Percentiles rank a stretch among this genome's conserved stretches.
These are phyloP conservation scores for Drosophila neocordata DNA, from an alignment of 1,140 invertebrate genomes.

Conservation along the genomic window DNA sequence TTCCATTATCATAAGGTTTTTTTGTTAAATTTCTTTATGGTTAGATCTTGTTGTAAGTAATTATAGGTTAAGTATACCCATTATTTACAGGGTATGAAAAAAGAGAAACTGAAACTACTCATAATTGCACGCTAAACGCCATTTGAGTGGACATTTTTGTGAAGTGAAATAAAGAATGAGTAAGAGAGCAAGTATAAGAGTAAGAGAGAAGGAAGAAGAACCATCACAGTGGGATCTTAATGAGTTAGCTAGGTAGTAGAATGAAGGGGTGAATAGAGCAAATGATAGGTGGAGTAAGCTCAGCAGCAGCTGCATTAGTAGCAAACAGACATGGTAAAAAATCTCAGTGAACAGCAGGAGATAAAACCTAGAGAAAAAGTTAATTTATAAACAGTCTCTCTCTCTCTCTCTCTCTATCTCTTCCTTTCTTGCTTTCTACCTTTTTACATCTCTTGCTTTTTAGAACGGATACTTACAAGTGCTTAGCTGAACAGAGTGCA, in stretches of 20 bases:
- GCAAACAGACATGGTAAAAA: not conserved
- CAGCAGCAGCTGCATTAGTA: constrained; percentile 4
- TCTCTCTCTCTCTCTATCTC: constrained; percentile 8
- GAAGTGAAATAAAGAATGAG: constrained; percentile 15
- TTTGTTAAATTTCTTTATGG: no score
- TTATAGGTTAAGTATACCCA: constrained; percentile 11
- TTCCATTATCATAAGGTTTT: no score
- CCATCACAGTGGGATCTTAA: constrained; percentile 21
- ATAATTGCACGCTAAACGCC: constrained; percentile 77
- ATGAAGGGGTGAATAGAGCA: not conserved
- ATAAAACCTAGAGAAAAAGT: constrained; percentile 24
- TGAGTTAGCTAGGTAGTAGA: not conserved
- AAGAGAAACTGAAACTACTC: constrained; percentile 40
- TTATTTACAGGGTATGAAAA: constrained; percentile 20
- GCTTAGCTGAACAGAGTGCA: not conserved
- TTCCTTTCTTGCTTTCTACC: not conserved
- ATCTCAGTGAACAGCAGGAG: constrained; percentile 9
- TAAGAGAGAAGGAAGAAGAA: constrained; percentile 42
- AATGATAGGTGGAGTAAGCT: not conserved
- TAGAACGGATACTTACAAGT: not conserved
- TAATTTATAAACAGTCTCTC: constrained; percentile 53
- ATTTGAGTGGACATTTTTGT: constrained; percentile 76
- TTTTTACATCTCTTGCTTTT: not conserved
- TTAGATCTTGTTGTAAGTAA: no score
- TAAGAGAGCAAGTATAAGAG: constrained; percentile 16